Conservation (phyloP, 2,888 invertebrate genomes). For the Oligia fasciuncula region DNA sequence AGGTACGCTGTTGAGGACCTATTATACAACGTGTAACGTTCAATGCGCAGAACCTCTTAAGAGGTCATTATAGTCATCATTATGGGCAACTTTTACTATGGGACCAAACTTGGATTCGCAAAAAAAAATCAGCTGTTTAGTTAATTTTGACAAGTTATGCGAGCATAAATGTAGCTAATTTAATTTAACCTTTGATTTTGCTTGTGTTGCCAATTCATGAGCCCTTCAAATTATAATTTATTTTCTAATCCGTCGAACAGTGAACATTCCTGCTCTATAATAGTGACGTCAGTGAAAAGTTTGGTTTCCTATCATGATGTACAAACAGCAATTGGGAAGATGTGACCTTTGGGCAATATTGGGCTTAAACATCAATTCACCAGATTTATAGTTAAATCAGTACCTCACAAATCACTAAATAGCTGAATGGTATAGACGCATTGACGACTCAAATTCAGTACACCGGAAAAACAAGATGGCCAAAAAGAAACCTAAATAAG, state of each 20-base stretch:
- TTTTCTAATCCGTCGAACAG: neutral
- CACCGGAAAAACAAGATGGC: conserved; percentile 49
- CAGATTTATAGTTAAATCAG: conserved; percentile 1
- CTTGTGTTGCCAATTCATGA: neutral
- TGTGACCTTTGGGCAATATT: neutral
- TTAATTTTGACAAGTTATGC: too few species aligned
- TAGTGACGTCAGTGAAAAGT: neutral
- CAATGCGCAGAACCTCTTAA: too few species aligned
- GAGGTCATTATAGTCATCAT: too few species aligned
- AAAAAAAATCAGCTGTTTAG: too few species aligned
- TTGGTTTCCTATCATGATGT: neutral
- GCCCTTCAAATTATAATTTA: neutral
- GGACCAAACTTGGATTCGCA: too few species aligned
- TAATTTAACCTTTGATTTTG: too few species aligned
- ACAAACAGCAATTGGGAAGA: neutral
- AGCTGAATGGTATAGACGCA: conserved; percentile 2
- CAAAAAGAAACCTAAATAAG: conserved; percentile 46
- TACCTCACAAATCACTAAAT: conserved; percentile 28
- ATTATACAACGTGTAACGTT: too few species aligned
- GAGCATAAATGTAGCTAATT: too few species aligned
- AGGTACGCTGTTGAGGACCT: too few species aligned
- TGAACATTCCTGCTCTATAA: too few species aligned
- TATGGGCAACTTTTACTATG: too few species aligned
- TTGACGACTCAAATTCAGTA: conserved; percentile 24
- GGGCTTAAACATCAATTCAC: neutral